A percentile compares a stretch with the other conserved stretches of the same genome.
Conservation (phyloP, 2,888 invertebrate species). For the Protophormia terraenovae region DNA sequence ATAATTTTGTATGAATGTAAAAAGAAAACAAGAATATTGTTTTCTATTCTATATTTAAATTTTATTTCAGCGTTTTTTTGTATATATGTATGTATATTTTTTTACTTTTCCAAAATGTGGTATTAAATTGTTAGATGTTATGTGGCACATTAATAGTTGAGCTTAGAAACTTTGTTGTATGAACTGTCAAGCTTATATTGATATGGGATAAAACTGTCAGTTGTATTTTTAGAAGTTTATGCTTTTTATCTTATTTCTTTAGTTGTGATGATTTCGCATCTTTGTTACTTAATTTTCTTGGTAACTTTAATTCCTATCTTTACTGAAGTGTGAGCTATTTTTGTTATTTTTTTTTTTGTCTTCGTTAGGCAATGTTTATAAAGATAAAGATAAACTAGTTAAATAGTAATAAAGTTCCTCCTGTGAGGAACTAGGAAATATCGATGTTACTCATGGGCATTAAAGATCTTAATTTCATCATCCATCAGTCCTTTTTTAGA, state of each 20-base stretch:
- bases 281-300: not conserved
- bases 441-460: too few relatives aligned
- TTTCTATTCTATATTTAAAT: not conserved
- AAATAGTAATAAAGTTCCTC: too few relatives aligned
- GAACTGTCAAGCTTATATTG: not conserved
- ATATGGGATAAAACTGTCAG: not conserved
- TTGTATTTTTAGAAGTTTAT: not conserved
- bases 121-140: not conserved
- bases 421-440: too few relatives aligned
- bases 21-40: too few relatives aligned
- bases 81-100: not conserved
- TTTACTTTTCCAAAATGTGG: not conserved
- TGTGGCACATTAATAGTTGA: not conserved
- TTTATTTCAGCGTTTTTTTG: not conserved
- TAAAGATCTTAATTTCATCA: too few relatives aligned
- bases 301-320: not conserved
- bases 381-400: too few relatives aligned
- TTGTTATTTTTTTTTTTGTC: not conserved
- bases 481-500: too few relatives aligned
- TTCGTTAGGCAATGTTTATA: not conserved
- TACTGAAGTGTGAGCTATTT: not conserved
- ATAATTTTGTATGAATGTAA: not conserved
- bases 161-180: not conserved
- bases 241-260: not conserved
- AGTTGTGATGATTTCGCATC: not conserved